These are phyloP conservation scores for Hycleus phaleratus DNA, from an alignment of 1,140 invertebrate genomes.

Conservation along the genomic window DNA sequence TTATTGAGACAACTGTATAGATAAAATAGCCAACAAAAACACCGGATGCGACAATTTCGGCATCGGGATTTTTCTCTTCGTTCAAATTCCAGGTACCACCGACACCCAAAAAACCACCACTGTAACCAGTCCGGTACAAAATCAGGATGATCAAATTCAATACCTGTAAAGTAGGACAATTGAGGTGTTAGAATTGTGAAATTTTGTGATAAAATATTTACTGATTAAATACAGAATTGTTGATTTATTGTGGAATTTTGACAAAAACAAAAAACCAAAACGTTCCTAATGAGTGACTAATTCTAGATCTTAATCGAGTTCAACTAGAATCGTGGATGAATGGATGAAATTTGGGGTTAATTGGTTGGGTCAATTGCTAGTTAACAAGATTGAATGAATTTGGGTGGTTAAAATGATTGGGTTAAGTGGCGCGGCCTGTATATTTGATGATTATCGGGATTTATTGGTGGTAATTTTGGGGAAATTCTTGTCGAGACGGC, in stretches of 20 bases:
- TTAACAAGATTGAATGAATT: too few species aligned
- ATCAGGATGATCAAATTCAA: slow-evolving; percentile 73
- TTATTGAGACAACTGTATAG: slow-evolving; percentile 62
- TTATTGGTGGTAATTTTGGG: too few species aligned
- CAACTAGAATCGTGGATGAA: neutral
- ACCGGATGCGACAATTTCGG: slow-evolving; percentile 76
- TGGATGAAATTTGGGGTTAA: neutral
- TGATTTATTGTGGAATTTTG: neutral
- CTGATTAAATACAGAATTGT: too few species aligned
- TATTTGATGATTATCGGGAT: too few species aligned
- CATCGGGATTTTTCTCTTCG: slow-evolving; percentile 76
- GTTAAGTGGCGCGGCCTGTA: too few species aligned
- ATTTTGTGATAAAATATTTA: too few species aligned
- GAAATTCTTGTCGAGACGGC: too few species aligned
- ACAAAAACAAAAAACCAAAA: slow-evolving; percentile 13
- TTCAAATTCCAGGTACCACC: slow-evolving; percentile 83
- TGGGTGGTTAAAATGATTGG: too few species aligned
- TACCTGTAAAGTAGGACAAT: slow-evolving; percentile 48
- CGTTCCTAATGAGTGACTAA: neutral
- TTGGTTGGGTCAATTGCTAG: too few species aligned
- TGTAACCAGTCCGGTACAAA: slow-evolving; percentile 72
- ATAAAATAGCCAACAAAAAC: slow-evolving; percentile 79
- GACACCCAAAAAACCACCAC: slow-evolving; percentile 72
- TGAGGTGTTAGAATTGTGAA: too few species aligned
- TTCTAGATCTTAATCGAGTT: neutral